Conservation (phyloP, 1,140 invertebrate genomes). For the Habropoda laboriosa region DNA sequence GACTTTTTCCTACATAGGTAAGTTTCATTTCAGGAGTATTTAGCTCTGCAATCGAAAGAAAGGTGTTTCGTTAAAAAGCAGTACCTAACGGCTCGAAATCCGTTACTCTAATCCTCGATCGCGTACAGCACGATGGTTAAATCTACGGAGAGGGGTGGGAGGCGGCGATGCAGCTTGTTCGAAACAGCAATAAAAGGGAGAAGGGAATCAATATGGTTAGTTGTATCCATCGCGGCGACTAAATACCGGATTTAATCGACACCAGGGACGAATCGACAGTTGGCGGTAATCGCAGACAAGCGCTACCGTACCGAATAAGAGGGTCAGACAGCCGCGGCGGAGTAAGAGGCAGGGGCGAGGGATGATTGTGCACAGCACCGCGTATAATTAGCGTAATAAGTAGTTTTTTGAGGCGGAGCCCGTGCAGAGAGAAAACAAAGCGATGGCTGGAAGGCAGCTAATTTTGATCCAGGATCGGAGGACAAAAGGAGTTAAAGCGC, state of each 20-base stretch:
- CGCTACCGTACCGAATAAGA: conserved; percentile 51
- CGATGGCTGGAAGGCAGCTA: conserved; percentile 77
- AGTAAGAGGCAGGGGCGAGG: conserved; percentile 19
- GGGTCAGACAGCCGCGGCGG: conserved; percentile 38
- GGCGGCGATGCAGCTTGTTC: neutral
- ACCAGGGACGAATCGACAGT: conserved; percentile 74
- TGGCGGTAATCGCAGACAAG: conserved; percentile 69
- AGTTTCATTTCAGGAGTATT: no score
- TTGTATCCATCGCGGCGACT: conserved; percentile 55
- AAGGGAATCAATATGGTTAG: conserved; percentile 5
- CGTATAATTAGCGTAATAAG: conserved; percentile 82
- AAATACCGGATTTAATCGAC: conserved; percentile 68
- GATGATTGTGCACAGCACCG: conserved; percentile 64
- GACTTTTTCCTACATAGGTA: no score
- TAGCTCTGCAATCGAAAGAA: neutral
- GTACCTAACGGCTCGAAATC: neutral
- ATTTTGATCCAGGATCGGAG: conserved; percentile 72
- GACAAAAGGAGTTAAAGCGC: conserved; percentile 73
- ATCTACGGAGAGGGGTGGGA: neutral
- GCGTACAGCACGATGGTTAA: conserved; percentile 26
- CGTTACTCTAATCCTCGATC: neutral
- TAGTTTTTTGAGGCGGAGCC: conserved; percentile 79
- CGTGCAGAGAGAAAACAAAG: conserved; percentile 75
- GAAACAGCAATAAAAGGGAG: conserved; percentile 1
- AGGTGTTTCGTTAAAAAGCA: neutral